Base-by-base conservation (phyloP, 2,113 vertebrate genomes). In the Campylorhamphus procurvoides region DNA sequence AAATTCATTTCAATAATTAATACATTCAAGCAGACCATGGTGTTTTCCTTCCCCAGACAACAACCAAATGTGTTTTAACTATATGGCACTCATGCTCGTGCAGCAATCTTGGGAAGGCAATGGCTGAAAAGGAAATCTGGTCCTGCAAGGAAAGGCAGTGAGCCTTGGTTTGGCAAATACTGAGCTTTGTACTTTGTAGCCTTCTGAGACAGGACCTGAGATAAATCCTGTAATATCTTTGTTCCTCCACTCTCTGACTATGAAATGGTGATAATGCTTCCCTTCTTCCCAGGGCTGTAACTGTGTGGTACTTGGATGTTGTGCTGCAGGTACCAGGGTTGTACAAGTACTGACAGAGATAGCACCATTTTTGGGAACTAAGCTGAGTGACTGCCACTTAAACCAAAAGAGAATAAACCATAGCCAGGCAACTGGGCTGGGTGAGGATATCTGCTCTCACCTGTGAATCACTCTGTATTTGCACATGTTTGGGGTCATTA, bases 81-180 rank as follows among this genome's bases (percentile, higher is more conserved):
- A 13, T 10, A 69, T 0, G 0, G 31, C 53, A 29, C 14, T 85
- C 5, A 3, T 6, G 46, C 37, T 82, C 59, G 63, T 2, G 10
- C 59, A 78, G 68, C 42, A 23, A 25, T 37, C 72, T 73, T 67
- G 64, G 79, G 76, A 86, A 89, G 31, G 75, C 71, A 69, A 18
- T 0, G 3, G 24, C 62, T 79, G 58, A 31, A 75, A 59, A 94
- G 46, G 72, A 90, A 63, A 49, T 42, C 59, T 46, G 58, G 40
- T 47, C 52, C 31, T 27, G 20, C 31, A 63, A 18, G 2, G 18
- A 71, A 85, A 84, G 42, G 92, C 76, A 50, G 39, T 0, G 3
- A 76, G 37, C 53, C 59, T 59, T 68, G 55, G 55, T 71, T 80
- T 81, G 76, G 55, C 64, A 94, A 88, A 47, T 28, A 86, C 50